Evolutionary conservation across 2,888 invertebrate genomes (phyloP), one percentile per base, ranked within the genome.

Genomic region (Himalopsyche japonica): DNA sequence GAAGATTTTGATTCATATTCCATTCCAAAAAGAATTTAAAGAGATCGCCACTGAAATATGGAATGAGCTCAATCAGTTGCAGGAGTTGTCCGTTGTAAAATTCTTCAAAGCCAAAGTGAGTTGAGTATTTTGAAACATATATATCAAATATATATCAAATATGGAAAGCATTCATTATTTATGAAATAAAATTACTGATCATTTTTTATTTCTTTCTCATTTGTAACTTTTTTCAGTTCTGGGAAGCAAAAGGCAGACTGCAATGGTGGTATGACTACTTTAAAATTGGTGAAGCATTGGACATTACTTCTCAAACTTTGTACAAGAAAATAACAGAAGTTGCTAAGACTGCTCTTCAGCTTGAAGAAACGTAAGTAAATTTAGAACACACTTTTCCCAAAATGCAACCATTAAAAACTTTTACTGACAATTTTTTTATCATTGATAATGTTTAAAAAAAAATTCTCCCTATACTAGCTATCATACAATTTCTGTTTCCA

Each of bases 191-290:
- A n/a, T n/a, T n/a, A n/a, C n/a, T n/a, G n/a, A n/a, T n/a, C n/a
- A n/a, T n/a, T n/a, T n/a, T 5, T 3, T 43, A 43, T 43, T 15
- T 12, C 2, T 37, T 43, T 15, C 7, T 0, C 3, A 7, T 43
- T 43, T 15, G 12, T 1, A 43, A 3, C 76, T 7, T 85, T 24
- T 86, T 84, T 10, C 87, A 92, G 92, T 92, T 91, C 87, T 88
- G 90, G 84, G 95, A 96, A 89, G 91, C 95, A 0, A 93, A 95
- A 88, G 92, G 92, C 0, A 94, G 94, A 87, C 89, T 95, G 3
- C 93, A 93, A 84, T 96, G 96, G 94, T 92, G 97, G 89, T 95
- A 95, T 87, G 94, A 96, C 80, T 97, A 96, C 88, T 94, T 97
- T 88, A 93, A 96, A 84, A 91, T 97, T 34, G 95, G 95, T 34